phyloP scores from a whole-genome alignment of 2,888 invertebrate species.

The Amaurobius ferox region DNA sequence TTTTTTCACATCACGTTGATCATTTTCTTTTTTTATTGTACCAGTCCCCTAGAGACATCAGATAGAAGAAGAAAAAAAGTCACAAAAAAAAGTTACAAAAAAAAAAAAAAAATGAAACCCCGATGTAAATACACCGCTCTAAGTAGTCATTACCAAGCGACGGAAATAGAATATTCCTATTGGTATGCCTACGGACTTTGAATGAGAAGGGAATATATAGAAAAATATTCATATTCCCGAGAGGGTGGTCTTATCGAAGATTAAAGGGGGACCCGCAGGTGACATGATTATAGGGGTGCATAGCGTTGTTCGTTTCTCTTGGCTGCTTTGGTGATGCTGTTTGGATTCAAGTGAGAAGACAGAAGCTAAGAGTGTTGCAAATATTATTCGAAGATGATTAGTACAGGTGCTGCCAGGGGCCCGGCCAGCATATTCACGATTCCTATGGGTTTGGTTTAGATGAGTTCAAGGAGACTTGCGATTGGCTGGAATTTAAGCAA shows the following conservation, averaged over 20 bases:
- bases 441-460: too few relatives aligned
- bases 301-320: conserved; percentile 22
- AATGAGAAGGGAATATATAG: conserved; percentile 18
- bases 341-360: not conserved
- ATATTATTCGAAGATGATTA: too few relatives aligned
- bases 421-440: too few relatives aligned
- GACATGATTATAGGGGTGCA: conserved; percentile 13
- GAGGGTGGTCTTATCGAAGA: conserved; percentile 16
- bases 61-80: too few relatives aligned
- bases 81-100: conserved; percentile 2
- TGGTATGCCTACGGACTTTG: conserved; percentile 40
- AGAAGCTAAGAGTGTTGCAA: too few relatives aligned
- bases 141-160: conserved; percentile 53
- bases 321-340: conserved; percentile 14
- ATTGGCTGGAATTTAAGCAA: too few relatives aligned
- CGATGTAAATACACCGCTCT: conserved; percentile 59
- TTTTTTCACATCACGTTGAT: too few relatives aligned
- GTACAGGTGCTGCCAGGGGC: too few relatives aligned
- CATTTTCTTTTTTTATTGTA: too few relatives aligned
- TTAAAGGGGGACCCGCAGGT: conserved; percentile 8
- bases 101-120: not conserved
- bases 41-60: too few relatives aligned
- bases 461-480: too few relatives aligned
- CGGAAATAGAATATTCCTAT: conserved; percentile 67
- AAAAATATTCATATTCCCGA: conserved; percentile 24